phyloP scores from a whole-genome alignment of 2,888 invertebrate species.

The Folsomia candida region DNA sequence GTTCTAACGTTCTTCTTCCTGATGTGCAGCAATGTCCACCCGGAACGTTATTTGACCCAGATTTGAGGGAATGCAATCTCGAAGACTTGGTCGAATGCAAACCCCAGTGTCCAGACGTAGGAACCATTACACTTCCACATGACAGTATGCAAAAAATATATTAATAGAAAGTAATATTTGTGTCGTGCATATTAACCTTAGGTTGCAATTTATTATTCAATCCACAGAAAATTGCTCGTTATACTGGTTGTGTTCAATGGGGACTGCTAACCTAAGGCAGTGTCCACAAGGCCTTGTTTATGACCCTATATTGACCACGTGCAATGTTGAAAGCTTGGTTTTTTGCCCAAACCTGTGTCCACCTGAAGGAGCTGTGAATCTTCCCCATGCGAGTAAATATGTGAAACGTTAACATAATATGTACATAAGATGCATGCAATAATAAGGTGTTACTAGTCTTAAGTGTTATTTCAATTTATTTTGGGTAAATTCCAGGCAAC shows the following conservation, averaged over 20 bases:
- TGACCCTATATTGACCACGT: background rate
- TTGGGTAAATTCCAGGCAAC: background rate
- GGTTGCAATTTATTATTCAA: background rate
- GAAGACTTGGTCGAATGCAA: constrained; percentile 4
- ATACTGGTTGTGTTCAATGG: background rate
- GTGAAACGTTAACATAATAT: background rate
- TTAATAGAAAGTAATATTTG: background rate
- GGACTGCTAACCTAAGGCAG: background rate
- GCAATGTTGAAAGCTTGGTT: background rate
- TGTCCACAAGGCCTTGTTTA: background rate
- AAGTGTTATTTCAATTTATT: too few species aligned
- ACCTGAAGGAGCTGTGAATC: background rate
- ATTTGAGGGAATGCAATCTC: constrained; percentile 1
- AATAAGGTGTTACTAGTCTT: too few species aligned
- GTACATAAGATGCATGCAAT: too few species aligned
- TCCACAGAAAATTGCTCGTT: background rate
- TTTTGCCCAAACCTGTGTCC: constrained; percentile 4
- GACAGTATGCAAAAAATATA: background rate
- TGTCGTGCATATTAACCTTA: background rate
- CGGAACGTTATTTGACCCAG: background rate
- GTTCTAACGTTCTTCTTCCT: background rate
- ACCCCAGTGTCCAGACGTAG: background rate
- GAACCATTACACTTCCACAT: background rate
- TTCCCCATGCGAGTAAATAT: background rate
- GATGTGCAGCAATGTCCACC: constrained; percentile 1